phyloP scores from a whole-genome alignment of 2,113 vertebrate genomes.

The Nerophis lumbriciformis region DNA sequence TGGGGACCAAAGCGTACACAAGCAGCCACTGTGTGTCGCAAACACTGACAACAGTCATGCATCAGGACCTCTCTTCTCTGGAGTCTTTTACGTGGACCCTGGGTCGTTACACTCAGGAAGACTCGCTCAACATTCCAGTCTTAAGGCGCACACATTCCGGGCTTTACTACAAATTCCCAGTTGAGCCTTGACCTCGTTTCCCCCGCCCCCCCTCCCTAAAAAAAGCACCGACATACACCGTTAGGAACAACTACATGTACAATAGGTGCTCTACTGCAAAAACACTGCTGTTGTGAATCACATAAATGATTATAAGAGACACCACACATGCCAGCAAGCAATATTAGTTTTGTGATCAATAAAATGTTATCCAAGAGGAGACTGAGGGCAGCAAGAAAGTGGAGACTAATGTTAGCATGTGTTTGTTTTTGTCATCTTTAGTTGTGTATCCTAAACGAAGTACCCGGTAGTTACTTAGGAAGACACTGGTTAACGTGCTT shows the following conservation, averaged over 20 bases:
- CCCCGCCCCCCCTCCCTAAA: background rate
- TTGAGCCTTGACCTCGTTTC: background rate
- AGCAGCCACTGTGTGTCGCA: conserved; percentile 43
- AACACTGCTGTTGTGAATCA: too few species aligned
- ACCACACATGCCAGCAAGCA: too few species aligned
- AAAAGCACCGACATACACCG: background rate
- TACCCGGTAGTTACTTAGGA: too few species aligned
- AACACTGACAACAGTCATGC: conserved; percentile 66
- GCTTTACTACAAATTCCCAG: conserved; percentile 8
- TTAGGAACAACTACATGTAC: too few species aligned
- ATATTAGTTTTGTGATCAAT: too few species aligned
- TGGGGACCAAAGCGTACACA: conserved; percentile 47
- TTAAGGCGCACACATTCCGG: conserved; percentile 24
- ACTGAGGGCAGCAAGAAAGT: too few species aligned
- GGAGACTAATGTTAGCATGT: too few species aligned
- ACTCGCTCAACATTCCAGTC: conserved; percentile 40
- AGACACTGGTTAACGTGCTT: too few species aligned
- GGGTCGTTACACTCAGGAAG: conserved; percentile 8
- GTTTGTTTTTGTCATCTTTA: background rate
- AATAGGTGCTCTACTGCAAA: too few species aligned
- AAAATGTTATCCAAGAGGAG: too few species aligned
- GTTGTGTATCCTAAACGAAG: background rate
- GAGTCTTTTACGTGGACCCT: background rate
- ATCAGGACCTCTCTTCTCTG: conserved; percentile 31
- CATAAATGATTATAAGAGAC: too few species aligned